phyloP scores from a whole-genome alignment of 2,888 invertebrate genomes.

The Ochropacha duplaris region DNA sequence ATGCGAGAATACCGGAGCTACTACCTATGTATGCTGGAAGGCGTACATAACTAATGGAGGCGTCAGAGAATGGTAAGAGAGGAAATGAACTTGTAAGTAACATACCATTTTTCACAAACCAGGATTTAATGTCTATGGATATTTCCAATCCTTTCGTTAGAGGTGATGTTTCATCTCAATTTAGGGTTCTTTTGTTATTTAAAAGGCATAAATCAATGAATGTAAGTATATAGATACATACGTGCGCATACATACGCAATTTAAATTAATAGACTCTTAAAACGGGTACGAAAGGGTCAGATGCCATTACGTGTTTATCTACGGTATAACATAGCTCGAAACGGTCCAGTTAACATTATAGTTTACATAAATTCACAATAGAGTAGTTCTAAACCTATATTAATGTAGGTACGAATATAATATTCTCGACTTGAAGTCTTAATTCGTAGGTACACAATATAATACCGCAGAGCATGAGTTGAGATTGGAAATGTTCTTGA shows the following conservation, averaged over 20 bases:
- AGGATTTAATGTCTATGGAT: not conserved
- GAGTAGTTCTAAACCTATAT: not conserved
- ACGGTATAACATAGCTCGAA: not conserved
- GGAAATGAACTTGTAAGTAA: constrained; percentile 10
- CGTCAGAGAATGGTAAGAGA: constrained; percentile 8
- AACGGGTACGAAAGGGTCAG: not conserved
- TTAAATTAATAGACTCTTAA: not conserved
- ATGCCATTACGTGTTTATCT: not conserved
- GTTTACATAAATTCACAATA: not conserved
- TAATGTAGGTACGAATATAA: not conserved
- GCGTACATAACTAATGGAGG: not conserved
- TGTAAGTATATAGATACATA: too few relatives aligned
- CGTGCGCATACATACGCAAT: not conserved
- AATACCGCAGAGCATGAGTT: not conserved
- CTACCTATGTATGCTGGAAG: not conserved
- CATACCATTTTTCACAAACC: constrained; percentile 1
- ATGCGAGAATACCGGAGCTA: not conserved
- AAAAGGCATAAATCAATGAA: not conserved
- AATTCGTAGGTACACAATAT: not conserved
- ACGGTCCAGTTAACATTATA: not conserved
- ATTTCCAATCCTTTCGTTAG: not conserved
- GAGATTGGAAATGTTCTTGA: not conserved
- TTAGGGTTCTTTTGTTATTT: too few relatives aligned
- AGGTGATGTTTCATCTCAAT: too few relatives aligned
- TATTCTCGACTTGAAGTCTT: not conserved